These are phyloP conservation scores for Xestia c-nigrum DNA, from an alignment of 2,888 invertebrate species.

Conservation along the genomic window DNA sequence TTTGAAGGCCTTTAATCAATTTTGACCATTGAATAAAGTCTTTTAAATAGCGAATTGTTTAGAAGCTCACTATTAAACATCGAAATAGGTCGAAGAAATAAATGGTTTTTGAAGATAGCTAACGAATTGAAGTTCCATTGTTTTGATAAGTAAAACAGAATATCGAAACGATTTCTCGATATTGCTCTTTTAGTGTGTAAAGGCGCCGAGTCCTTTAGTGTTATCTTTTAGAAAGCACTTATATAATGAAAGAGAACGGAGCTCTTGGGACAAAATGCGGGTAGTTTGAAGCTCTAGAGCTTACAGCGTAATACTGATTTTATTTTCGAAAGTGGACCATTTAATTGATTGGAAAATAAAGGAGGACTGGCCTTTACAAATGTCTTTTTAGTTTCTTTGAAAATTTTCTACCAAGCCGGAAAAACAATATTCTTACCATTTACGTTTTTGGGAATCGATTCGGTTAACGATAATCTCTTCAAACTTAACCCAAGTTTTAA, in stretches of 20 bases:
- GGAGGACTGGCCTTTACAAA: neutral
- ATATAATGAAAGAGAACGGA: constrained; percentile 59
- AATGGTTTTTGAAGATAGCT: constrained; percentile 28
- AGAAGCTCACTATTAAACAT: constrained; percentile 1
- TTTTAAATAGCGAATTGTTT: constrained; percentile 11
- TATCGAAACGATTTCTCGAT: constrained; percentile 42
- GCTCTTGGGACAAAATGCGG: constrained; percentile 40
- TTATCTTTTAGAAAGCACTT: constrained; percentile 65
- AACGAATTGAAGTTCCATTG: constrained; percentile 23
- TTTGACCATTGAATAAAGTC: neutral
- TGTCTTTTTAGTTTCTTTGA: neutral
- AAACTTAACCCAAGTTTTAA: neutral
- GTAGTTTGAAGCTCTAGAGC: constrained; percentile 45
- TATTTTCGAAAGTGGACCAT: constrained; percentile 37
- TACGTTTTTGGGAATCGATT: neutral
- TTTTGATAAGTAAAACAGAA: constrained; percentile 47
- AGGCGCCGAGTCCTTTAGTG: constrained; percentile 49
- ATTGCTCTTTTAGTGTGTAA: constrained; percentile 53
- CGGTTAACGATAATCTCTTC: neutral
- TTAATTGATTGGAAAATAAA: constrained; percentile 54
- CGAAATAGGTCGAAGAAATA: constrained; percentile 26
- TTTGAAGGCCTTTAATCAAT: neutral
- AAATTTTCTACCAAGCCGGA: neutral
- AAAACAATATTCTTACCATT: neutral
- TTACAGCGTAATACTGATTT: constrained; percentile 51